phyloP scores from a whole-genome alignment of 2,797 vertebrate species.

The Falco novaeseelandiae region DNA sequence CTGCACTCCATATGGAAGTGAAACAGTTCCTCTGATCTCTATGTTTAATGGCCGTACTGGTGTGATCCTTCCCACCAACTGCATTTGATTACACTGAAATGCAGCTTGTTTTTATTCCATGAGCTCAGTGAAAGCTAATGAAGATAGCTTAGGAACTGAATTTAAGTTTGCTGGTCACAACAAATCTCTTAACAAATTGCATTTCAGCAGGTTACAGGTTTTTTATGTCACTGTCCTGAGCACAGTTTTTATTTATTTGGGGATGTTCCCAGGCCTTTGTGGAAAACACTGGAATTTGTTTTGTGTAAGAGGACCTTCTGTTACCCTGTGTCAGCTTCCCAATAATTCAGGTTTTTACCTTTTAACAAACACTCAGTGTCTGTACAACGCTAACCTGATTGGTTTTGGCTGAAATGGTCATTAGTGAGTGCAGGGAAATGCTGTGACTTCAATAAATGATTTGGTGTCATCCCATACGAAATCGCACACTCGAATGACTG shows the following conservation, averaged over 20 bases:
- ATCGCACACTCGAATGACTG: background rate
- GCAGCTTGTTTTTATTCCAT: background rate
- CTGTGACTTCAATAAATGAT: background rate
- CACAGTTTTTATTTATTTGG: conserved; percentile 54
- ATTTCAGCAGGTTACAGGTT: background rate
- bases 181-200: background rate
- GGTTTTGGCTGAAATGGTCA: background rate
- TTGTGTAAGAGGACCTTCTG: background rate
- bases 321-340: background rate
- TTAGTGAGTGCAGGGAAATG: background rate
- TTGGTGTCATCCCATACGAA: background rate
- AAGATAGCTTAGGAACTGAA: background rate
- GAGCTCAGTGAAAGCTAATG: background rate
- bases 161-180: background rate
- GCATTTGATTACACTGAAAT: background rate
- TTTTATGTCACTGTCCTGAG: background rate
- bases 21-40: background rate
- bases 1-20: background rate
- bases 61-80: background rate
- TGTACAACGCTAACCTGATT: background rate
- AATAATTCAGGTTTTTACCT: background rate
- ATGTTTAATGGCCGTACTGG: background rate
- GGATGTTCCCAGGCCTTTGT: conserved; percentile 8
- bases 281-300: background rate
- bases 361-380: background rate